Base-by-base conservation (phyloP, 2,888 invertebrate species). In the Lasioglossum villosulum region DNA sequence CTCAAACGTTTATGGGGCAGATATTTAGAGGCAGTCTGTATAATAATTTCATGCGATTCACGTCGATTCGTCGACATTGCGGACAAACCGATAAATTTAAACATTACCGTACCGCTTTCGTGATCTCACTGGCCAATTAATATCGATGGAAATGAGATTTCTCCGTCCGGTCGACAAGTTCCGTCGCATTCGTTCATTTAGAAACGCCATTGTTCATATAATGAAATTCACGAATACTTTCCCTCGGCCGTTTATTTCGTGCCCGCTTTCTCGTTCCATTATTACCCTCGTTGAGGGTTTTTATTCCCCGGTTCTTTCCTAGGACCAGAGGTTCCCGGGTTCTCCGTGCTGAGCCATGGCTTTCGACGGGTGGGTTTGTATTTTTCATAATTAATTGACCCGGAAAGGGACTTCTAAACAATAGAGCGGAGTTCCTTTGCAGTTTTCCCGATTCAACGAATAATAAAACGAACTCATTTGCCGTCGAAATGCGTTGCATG, bases 211-310 rank as follows among this genome's bases (percentile, higher is more conserved):
- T 86, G 83, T 86, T 73, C 83, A 19, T 52, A 39, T 86, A 86
- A 86, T 86, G 77, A 86, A 86, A 86, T 86, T 86, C 86, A 86
- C 79, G 72, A 80, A 80, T 86, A 76, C 82, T 72, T 77, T 78
- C 75, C 34, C 72, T 59, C 80, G 23, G 63, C 74, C 80, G 83
- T 83, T 82, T 83, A 83, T 86, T 86, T 78, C 74, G 73, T 75
- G 63, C 19, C 75, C 78, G 68, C 52, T 83, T 68, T 70, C 70
- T 72, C 70, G 75, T 79, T 75, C 71, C 78, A 78, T 86, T 86
- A 86, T 86, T 80, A 75, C 75, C 80, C n/a, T 80, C 86, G 76
- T 84, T 52, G 79, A 79, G 75, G 68, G 73, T 80, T 86, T 86
- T 86, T 83, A 86, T 76, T 81, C 80, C n/a, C 37, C 42, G 78